phyloP scores from a whole-genome alignment of 2,113 vertebrate species.

The Lasiurus borealis region DNA sequence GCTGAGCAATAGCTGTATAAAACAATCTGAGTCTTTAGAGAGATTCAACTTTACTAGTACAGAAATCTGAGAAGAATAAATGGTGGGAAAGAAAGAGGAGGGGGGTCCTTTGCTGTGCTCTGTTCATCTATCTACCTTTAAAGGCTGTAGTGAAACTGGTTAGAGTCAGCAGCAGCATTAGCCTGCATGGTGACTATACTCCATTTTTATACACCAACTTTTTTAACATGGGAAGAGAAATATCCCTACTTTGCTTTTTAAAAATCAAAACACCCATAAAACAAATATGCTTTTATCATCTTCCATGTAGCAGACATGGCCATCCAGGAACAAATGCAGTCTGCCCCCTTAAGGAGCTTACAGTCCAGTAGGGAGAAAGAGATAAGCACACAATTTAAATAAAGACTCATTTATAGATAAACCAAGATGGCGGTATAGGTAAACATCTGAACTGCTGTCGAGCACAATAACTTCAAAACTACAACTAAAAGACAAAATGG shows the following conservation, averaged over 20 bases:
- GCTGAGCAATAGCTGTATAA: not conserved
- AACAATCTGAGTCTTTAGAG: conserved; percentile 3
- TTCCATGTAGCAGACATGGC: not conserved
- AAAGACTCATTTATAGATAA: not conserved
- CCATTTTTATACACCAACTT: not conserved
- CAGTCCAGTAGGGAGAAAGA: not conserved
- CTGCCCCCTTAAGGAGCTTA: not conserved
- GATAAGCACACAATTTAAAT: not conserved
- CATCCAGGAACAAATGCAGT: not conserved
- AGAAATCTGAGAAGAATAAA: not conserved
- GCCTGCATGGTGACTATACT: not conserved
- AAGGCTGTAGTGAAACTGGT: not conserved
- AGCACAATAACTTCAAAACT: no score
- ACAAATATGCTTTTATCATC: not conserved
- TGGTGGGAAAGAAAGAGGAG: conserved; percentile 6
- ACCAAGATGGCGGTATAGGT: no score
- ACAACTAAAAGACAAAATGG: no score
- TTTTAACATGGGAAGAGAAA: conserved; percentile 25
- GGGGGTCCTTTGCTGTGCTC: not conserved
- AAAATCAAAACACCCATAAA: not conserved
- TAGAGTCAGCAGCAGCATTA: not conserved
- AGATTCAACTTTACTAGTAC: conserved; percentile 22
- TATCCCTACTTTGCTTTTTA: not conserved
- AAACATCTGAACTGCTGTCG: no score
- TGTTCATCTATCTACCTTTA: not conserved